These are phyloP conservation scores for Malthinus seriepunctatus DNA, from an alignment of 2,888 invertebrate species.

Conservation along the genomic window DNA sequence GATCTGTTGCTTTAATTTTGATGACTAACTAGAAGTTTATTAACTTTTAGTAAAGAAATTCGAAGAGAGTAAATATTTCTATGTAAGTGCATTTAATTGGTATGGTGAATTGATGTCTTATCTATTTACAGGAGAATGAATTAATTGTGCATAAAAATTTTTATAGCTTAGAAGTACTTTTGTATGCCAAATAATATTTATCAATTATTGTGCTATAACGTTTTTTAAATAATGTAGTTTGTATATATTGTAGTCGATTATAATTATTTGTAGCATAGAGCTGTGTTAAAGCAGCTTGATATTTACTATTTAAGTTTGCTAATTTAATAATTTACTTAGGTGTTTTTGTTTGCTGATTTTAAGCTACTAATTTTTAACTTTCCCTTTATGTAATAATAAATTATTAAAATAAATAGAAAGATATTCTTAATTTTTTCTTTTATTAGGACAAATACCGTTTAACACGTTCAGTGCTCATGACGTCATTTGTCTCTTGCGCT, in stretches of 20 bases:
- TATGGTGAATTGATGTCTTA: slow-evolving; percentile 1
- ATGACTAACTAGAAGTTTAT: too few species aligned
- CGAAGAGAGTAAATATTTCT: too few species aligned
- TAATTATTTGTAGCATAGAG: slow-evolving; percentile 12
- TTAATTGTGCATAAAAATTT: not conserved
- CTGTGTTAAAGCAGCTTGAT: slow-evolving; percentile 15
- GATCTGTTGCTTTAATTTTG: too few species aligned
- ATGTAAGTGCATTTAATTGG: not conserved
- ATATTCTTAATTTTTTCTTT: not conserved
- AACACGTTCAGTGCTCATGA: too few species aligned
- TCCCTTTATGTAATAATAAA: slow-evolving; percentile 15
- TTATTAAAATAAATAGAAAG: slow-evolving; percentile 11
- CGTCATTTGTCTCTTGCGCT: too few species aligned
- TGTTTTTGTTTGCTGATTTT: slow-evolving; percentile 19
- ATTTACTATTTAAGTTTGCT: slow-evolving; percentile 13
- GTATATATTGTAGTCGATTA: slow-evolving; percentile 34
- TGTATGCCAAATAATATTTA: slow-evolving; percentile 50
- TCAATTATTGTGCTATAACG: slow-evolving; percentile 45
- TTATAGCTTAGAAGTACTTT: slow-evolving; percentile 45
- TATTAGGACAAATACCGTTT: not conserved
- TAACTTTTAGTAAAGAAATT: too few species aligned
- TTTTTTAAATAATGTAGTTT: slow-evolving; percentile 41
- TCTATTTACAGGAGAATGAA: not conserved
- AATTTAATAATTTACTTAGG: slow-evolving; percentile 15
- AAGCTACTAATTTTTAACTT: slow-evolving; percentile 17